Evolutionary conservation across 2,113 vertebrate species (phyloP).

Genomic region (Stegastes partitus): DNA sequence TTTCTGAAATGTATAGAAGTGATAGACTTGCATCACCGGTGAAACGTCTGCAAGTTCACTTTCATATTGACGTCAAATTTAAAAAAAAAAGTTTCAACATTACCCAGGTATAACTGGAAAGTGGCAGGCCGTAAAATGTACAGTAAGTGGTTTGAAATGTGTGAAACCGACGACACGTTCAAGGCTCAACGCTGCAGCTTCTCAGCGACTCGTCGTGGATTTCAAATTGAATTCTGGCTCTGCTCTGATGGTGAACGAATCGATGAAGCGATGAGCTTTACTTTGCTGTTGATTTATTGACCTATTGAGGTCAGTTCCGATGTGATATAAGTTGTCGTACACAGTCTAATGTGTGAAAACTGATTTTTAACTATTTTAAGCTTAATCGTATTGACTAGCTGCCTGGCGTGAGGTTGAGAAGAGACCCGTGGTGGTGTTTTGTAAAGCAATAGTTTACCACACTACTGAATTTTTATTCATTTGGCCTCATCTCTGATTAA

Average conservation of each 20-base stretch:
- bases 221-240: slow-evolving; percentile 25
- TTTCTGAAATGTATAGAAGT: too few species aligned
- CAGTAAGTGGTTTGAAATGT: not conserved
- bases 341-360: slow-evolving; percentile 34
- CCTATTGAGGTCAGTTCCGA: slow-evolving; percentile 17
- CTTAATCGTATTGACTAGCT: not conserved
- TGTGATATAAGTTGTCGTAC: slow-evolving; percentile 20
- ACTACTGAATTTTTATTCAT: slow-evolving; percentile 1
- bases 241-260: slow-evolving; percentile 17
- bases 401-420: not conserved
- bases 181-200: not conserved
- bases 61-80: too few species aligned
- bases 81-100: too few species aligned
- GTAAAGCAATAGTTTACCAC: slow-evolving; percentile 2
- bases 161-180: not conserved
- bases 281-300: slow-evolving; percentile 49
- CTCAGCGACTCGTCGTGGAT: not conserved
- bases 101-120: not conserved
- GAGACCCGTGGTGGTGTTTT: slow-evolving; percentile 11
- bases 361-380: slow-evolving; percentile 31
- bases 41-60: too few species aligned
- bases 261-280: not conserved
- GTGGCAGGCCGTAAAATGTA: not conserved
- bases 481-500: not conserved
- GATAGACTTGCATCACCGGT: too few species aligned